These are phyloP conservation scores for Drosophila sechellia DNA, from an alignment of 1,140 invertebrate genomes.

Conservation along the genomic window DNA sequence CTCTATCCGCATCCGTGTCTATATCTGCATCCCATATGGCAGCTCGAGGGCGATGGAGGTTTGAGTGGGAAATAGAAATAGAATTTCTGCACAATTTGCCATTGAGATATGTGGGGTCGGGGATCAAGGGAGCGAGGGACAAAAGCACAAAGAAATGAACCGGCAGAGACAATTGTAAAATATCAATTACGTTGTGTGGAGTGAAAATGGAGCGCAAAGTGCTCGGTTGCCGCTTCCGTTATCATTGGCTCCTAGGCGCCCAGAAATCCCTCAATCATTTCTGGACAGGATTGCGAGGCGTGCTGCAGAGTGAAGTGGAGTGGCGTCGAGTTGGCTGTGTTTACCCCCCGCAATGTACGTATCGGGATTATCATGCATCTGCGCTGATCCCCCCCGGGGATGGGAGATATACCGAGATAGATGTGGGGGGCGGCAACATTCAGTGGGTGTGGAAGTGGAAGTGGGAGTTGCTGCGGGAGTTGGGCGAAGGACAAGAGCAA, in stretches of 20 bases:
- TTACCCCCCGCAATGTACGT: conserved; percentile 31
- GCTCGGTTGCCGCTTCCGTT: conserved; percentile 51
- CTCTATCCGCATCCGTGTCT: conserved; percentile 16
- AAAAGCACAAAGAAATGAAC: conserved; percentile 19
- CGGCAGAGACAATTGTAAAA: conserved; percentile 71
- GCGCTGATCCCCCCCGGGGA: conserved; percentile 33
- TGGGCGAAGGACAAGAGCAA: conserved; percentile 11
- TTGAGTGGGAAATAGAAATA: conserved; percentile 69
- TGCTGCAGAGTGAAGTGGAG: conserved; percentile 14
- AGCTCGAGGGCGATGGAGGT: neutral
- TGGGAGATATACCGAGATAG: conserved; percentile 26
- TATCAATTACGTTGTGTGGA: conserved; percentile 76
- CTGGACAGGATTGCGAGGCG: conserved; percentile 52
- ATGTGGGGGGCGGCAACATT: neutral
- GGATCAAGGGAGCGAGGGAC: neutral
- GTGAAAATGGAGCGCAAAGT: conserved; percentile 67
- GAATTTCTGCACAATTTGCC: conserved; percentile 78
- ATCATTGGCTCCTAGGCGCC: conserved; percentile 47
- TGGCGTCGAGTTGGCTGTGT: conserved; percentile 10
- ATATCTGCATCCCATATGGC: conserved; percentile 27
- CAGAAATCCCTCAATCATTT: conserved; percentile 78
- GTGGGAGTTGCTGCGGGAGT: neutral
- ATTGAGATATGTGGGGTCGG: conserved; percentile 11
- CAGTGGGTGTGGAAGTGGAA: neutral
- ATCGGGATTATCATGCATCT: conserved; percentile 61